phyloP scores from a whole-genome alignment of 2,888 invertebrate genomes.

The Meandrusa payeni region DNA sequence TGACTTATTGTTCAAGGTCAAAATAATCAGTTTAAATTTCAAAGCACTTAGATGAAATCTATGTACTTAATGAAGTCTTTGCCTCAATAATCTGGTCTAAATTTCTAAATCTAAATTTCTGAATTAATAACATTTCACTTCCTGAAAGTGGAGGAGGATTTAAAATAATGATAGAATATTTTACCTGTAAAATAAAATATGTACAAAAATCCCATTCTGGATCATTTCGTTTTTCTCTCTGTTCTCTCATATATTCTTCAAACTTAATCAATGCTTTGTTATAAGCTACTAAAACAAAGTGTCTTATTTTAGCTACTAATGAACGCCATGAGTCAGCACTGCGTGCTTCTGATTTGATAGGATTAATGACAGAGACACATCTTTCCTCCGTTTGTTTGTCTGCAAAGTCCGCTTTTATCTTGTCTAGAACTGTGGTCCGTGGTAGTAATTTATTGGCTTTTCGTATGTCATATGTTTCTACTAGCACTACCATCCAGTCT shows the following conservation, averaged over 20 bases:
- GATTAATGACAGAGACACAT: slow-evolving; percentile 95
- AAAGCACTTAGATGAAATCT: not conserved
- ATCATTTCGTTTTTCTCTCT: slow-evolving; percentile 94
- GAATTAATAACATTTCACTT: no score
- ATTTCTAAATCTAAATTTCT: no score
- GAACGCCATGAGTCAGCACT: slow-evolving; percentile 95
- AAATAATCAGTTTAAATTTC: no score
- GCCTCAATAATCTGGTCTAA: not conserved
- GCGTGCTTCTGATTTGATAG: slow-evolving; percentile 92
- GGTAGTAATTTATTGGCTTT: slow-evolving; percentile 95
- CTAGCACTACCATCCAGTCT: slow-evolving; percentile 96
- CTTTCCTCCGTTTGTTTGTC: slow-evolving; percentile 90
- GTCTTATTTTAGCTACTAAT: slow-evolving; percentile 90
- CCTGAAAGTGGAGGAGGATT: no score
- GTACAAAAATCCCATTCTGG: slow-evolving; percentile 96
- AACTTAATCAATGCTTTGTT: slow-evolving; percentile 92
- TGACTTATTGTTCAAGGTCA: no score
- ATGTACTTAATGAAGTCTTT: not conserved
- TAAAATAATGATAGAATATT: no score
- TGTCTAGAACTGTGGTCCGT: slow-evolving; percentile 95
- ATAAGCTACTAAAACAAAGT: slow-evolving; percentile 91
- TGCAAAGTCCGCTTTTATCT: slow-evolving; percentile 96
- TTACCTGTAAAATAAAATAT: slow-evolving; percentile 95
- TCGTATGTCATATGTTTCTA: slow-evolving; percentile 94
- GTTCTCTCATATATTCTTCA: slow-evolving; percentile 94